phyloP scores from a whole-genome alignment of 2,888 invertebrate genomes.

The Epiblema foenella region DNA sequence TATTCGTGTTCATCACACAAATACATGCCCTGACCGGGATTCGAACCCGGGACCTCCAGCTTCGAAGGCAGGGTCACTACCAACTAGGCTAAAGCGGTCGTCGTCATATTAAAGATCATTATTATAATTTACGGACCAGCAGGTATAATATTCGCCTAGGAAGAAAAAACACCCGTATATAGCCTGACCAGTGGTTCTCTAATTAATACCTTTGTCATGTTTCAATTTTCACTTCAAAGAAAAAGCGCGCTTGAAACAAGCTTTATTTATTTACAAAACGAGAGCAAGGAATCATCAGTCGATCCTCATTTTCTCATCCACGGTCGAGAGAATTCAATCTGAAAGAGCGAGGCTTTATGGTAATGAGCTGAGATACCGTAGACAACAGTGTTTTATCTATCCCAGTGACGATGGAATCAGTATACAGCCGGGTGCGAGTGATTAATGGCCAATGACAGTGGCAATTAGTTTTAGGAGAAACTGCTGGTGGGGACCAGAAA shows the following conservation, averaged over 20 bases:
- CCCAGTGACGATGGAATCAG: constrained; percentile 41
- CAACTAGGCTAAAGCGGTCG: no score
- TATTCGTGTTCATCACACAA: no score
- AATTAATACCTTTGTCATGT: background rate
- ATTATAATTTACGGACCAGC: background rate
- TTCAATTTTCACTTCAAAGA: constrained; percentile 11
- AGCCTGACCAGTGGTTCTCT: background rate
- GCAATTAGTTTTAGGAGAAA: constrained; percentile 32
- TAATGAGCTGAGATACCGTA: constrained; percentile 48
- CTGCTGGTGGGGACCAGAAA: constrained; percentile 6
- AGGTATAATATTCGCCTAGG: background rate
- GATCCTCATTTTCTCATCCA: constrained; percentile 52
- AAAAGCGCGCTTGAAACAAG: background rate
- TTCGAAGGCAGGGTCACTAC: no score
- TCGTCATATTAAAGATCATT: no score
- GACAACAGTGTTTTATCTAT: constrained; percentile 26
- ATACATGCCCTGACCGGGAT: no score
- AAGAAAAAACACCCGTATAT: background rate
- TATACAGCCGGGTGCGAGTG: constrained; percentile 43
- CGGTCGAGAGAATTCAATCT: constrained; percentile 60
- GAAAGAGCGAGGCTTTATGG: constrained; percentile 48
- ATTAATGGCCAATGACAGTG: constrained; percentile 45
- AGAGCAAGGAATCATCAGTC: constrained; percentile 52
- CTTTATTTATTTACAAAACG: constrained; percentile 37
- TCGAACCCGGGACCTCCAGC: no score